Evolutionary conservation across 2,113 vertebrate species (phyloP).

Genomic region (Ornithorhynchus anatinus): DNA sequence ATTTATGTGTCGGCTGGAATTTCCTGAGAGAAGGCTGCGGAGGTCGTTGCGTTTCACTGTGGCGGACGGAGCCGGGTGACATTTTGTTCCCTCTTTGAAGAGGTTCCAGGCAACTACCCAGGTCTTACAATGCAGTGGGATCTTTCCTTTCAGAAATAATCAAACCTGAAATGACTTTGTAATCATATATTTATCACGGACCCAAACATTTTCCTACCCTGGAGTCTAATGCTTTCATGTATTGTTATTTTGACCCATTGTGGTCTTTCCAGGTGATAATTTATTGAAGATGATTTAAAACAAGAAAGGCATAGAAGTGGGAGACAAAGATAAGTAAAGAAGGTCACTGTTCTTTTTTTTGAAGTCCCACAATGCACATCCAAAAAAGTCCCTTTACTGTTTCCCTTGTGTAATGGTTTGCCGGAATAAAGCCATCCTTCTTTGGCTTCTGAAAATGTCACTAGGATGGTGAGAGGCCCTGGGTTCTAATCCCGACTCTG

Average conservation of each 20-base stretch:
- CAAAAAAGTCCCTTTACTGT: too few relatives aligned
- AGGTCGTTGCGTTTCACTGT: too few relatives aligned
- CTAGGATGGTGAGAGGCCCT: too few relatives aligned
- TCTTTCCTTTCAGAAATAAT: conserved; percentile 50
- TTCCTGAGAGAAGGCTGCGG: too few relatives aligned
- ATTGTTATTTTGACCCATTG: conserved; percentile 36
- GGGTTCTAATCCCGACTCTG: too few relatives aligned
- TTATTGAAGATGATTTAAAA: conserved; percentile 33
- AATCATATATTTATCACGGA: conserved; percentile 25
- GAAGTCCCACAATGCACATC: too few relatives aligned
- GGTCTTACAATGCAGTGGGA: conserved; percentile 2
- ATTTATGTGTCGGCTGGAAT: too few relatives aligned
- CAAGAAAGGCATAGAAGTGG: neutral
- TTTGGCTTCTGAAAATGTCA: too few relatives aligned
- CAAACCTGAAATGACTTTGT: conserved; percentile 32
- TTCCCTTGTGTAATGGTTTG: too few relatives aligned
- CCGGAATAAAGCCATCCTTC: too few relatives aligned
- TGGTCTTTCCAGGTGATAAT: conserved; percentile 35
- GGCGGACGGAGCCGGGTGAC: conserved; percentile 34
- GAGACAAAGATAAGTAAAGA: conserved; percentile 1
- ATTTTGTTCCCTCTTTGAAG: conserved; percentile 21
- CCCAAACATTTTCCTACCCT: conserved; percentile 1
- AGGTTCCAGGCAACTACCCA: conserved; percentile 24
- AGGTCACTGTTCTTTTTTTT: neutral
- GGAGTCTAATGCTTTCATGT: conserved; percentile 32